Evolutionary conservation across 2,797 vertebrate genomes (phyloP), one percentile per base, ranked within the genome.

Genomic region (Cossypha polioptera): DNA sequence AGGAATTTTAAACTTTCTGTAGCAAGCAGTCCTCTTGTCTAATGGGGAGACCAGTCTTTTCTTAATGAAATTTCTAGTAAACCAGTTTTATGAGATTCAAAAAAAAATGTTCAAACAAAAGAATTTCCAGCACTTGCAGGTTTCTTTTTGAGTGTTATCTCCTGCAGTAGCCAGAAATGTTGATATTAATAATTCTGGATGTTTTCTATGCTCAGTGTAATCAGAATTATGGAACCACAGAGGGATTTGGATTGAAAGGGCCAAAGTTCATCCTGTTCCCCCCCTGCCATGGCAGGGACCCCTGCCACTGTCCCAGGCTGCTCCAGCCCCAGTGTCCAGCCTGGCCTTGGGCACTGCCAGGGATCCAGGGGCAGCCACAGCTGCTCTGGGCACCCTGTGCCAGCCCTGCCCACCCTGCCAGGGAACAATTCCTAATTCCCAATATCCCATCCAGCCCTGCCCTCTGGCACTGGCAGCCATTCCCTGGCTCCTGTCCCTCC

Each of bases 231-330:
- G 15, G 48, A 62, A 62, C 9, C 28, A 16, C 28, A 22, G 43
- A 17, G 5, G 13, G 14, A 12, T 63, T 63, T 69, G 36, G 4
- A 8, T 21, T 25, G 36, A 24, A 69, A 38, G 11, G 10, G 9
- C 4, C 5, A 43, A 43, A 13, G 3, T 0, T 0, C 13, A 57
- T 1, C 16, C 0, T 0, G 0, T 7, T 0, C 15, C 35, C 11
- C 5, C 5, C 26, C 18, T 0, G 31, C 18, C 40, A 10, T 31
- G 40, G 10, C 63, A 82, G 55, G 78, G 71, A 25, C 78, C 5
- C 19, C n/a, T 88, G 0, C 26, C 77, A 14, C 7, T 16, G n/a
- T 16, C 16, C 78, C 45, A 47, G 45, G 22, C 45, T 47, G 45
- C 45, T 47, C 45, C 45, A 47, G 45, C 22, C 45, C 45, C 10